A percentile compares a stretch with the other conserved stretches of the same genome.
Conservation (phyloP, 2,888 invertebrate species). For the Ligdia adustata region DNA sequence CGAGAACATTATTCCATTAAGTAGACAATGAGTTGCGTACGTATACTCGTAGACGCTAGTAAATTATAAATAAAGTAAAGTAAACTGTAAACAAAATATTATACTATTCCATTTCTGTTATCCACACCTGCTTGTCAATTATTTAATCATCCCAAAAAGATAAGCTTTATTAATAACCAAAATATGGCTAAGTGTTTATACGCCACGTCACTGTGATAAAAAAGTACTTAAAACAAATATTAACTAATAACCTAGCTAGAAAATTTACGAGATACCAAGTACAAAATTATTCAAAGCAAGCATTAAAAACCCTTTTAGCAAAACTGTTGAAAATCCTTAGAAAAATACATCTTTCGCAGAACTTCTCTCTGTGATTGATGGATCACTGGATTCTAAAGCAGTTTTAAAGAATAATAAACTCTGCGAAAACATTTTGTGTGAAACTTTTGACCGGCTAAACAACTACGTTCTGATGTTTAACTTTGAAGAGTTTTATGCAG, state of each 20-base stretch:
- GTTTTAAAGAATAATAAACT: slow-evolving; percentile 24
- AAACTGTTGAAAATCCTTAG: slow-evolving; percentile 18
- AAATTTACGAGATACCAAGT: slow-evolving; percentile 12
- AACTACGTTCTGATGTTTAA: slow-evolving; percentile 1
- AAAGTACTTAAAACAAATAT: neutral
- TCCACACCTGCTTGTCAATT: too few relatives aligned
- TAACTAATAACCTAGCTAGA: slow-evolving; percentile 6
- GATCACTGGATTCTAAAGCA: slow-evolving; percentile 31
- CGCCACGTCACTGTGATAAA: neutral
- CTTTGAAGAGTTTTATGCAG: slow-evolving; percentile 2
- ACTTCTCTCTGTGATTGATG: slow-evolving; percentile 31
- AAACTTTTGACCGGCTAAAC: slow-evolving; percentile 10
- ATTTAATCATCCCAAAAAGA: too few relatives aligned
- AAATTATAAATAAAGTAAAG: too few relatives aligned
- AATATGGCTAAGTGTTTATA: too few relatives aligned
- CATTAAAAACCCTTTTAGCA: slow-evolving; percentile 23
- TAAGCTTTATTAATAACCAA: too few relatives aligned
- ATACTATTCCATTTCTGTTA: too few relatives aligned
- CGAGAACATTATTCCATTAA: too few relatives aligned
- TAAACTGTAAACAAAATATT: too few relatives aligned
- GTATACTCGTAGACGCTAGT: too few relatives aligned
- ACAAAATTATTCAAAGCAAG: slow-evolving; percentile 22
- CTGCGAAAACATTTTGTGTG: slow-evolving; percentile 10
- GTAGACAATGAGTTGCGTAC: too few relatives aligned
- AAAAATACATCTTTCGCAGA: slow-evolving; percentile 29